phyloP scores from a whole-genome alignment of 2,113 vertebrate species.

The Corvus moneduloides region DNA sequence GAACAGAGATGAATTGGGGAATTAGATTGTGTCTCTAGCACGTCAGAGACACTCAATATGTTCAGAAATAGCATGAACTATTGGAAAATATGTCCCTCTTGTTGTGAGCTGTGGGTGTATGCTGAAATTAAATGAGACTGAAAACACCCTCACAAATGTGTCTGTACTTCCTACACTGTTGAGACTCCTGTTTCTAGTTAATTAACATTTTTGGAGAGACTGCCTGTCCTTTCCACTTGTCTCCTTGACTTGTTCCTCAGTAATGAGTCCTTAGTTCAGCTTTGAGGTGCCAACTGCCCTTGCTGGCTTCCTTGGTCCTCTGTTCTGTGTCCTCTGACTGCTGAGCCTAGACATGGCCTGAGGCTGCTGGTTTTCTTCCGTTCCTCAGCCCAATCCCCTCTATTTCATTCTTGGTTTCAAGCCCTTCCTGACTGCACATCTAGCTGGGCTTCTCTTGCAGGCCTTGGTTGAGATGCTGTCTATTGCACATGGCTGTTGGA shows the following conservation, averaged over 20 bases:
- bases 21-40: background rate
- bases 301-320: background rate
- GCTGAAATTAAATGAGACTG: constrained; percentile 11
- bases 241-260: background rate
- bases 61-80: constrained; percentile 10
- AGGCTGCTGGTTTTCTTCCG: background rate
- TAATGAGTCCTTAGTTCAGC: background rate
- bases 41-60: background rate
- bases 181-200: constrained; percentile 25
- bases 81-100: background rate
- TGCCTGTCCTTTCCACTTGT: background rate
- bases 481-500: background rate
- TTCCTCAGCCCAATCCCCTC: background rate
- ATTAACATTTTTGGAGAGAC: background rate
- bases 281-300: background rate
- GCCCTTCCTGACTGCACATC: background rate
- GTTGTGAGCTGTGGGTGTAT: constrained; percentile 17
- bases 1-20: background rate
- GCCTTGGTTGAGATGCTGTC: background rate
- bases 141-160: background rate
- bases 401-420: background rate
- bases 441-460: background rate
- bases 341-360: background rate
- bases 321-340: background rate
- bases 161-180: constrained; percentile 25